Evolutionary conservation across 2,888 invertebrate species (phyloP), one percentile per base, ranked within the genome.

Genomic region (Leucophora obtusa): DNA sequence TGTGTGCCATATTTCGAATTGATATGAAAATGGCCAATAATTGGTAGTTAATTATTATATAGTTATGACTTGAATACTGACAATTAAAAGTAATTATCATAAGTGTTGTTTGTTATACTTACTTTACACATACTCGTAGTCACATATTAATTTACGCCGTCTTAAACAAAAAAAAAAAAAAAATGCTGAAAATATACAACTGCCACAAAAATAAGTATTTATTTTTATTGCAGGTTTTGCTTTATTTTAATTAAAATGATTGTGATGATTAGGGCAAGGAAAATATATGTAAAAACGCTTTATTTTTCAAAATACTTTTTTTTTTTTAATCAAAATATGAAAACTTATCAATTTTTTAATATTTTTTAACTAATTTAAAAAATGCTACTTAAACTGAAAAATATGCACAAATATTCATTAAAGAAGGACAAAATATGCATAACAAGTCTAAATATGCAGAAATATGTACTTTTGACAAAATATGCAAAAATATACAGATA

Each of bases 51-150:
- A 89, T 89, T 88, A 85, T 84, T 81, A 84, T 85, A 66, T 84
- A 84, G 87, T 89, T 89, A 88, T 87, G 86, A 87, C 87, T 87
- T 84, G 85, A 82, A 84, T 87, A 84, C 83, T 85, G 84, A 85
- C 88, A 89, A 89, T 89, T 89, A 89, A 86, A 85, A 83, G 83
- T 86, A 88, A 88, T 88, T 88, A 88, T 86, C 84, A 81, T 82
- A 82, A 84, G 63, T 79, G 79, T 75, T 73, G 54, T 76, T 81
- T 78, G 72, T 54, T 75, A 70, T 74, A 81, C 51, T 76, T 74
- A 81, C 38, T 72, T 68, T n/a, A n/a, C n/a, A n/a, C n/a, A n/a
- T 53, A 74, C 63, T 60, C 63, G 43, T 14, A 62, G 21, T 14
- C 50, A 51, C 10, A 56, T n/a, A 47, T 47, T 47, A 47, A 38